Base-by-base conservation (phyloP, 2,113 vertebrate species). In the Malurus alboscapulatus region DNA sequence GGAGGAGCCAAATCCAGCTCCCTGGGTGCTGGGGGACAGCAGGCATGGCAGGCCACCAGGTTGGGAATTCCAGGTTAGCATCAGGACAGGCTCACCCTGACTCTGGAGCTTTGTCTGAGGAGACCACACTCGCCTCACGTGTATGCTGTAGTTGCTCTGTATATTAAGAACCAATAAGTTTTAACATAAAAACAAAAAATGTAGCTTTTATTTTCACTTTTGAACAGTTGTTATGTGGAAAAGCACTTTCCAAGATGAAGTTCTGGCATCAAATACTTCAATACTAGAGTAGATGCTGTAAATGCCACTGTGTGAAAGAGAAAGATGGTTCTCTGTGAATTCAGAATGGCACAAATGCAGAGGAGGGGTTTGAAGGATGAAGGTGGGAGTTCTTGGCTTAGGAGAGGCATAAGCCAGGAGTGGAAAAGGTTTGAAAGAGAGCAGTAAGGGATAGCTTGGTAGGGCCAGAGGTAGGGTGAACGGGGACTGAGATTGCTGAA, bases 121-220 rank as follows among this genome's bases (percentile, higher is more conserved):
- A 34, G 17, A 32, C 9, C 30, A 12, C 3, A 0, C 13, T 80
- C 12, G 4, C 17, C 17, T 63, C 30, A 12, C 20, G 9, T 6
- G 2, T 38, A 21, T 0, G 1, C 14, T 58, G 21, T 47, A 16
- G 36, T 48, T 57, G 16, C 44, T 48, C 12, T 1, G 0, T 29
- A 44, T 51, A 19, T 44, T 16, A 24, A 36, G 62, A 13, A 26
- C 24, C 1, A 1, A 13, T 20, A 65, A 42, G 30, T 40, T 90
- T 77, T 65, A 42, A 50, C 10, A 19, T 75, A 15, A 11, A 40
- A 82, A 38, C 38, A 32, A 45, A 55, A 36, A 27, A 16, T 3
- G 3, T 17, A 42, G 51, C 47, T 69, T 59, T 9, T 82, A 8
- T 74, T 78, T 77, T 74, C 4, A 48, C 21, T 50, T 84, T 71